Evolutionary conservation across 2,797 vertebrate genomes (phyloP), one percentile per base, ranked within the genome.

Genomic region (Bucorvus abyssinicus): DNA sequence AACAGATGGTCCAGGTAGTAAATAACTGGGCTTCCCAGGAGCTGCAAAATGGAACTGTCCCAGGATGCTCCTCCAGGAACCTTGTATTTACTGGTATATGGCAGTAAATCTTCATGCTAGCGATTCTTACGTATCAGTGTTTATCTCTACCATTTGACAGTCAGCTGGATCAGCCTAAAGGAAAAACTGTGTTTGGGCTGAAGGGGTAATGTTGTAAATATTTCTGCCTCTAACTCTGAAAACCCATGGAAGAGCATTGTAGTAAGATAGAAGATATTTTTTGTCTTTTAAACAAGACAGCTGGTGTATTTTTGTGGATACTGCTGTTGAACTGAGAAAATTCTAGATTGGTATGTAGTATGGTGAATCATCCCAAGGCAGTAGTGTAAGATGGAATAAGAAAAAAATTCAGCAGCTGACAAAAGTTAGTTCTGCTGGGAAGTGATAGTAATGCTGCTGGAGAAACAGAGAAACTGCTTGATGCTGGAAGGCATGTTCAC

Each of bases 11-110:
- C 84, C 89, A 93, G 94, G 90, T 30, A 94, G 92, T 93, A 97
- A 97, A 92, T 93, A 96, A 95, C 80, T 90, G 83, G 83, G 29
- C 59, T 95, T 92, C 87, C 85, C 73, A 86, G 79, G 86, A 95
- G 95, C 92, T 93, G 86, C 96, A 96, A 96, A 96, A 93, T 93
- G 79, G 94, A 97, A 93, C 93, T 96, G 59, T 93, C 95, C 89
- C 52, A 16, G 82, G 75, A 93, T 93, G 63, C 87, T 95, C 69
- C 84, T 81, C 29, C 45, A 88, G 74, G 70, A 93, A 22, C 63
- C 57, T 94, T 95, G 89, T 87, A 55, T 94, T 96, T 97, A 64
- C 83, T 52, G 82, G 57, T 59, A 2, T 32, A 17, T 34, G 36
- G 90, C 55, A 68, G 52, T 85, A 84, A 89, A 49, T 83, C 80